These are phyloP conservation scores for Synergus itoensis DNA, from an alignment of 2,888 invertebrate species.

Conservation along the genomic window DNA sequence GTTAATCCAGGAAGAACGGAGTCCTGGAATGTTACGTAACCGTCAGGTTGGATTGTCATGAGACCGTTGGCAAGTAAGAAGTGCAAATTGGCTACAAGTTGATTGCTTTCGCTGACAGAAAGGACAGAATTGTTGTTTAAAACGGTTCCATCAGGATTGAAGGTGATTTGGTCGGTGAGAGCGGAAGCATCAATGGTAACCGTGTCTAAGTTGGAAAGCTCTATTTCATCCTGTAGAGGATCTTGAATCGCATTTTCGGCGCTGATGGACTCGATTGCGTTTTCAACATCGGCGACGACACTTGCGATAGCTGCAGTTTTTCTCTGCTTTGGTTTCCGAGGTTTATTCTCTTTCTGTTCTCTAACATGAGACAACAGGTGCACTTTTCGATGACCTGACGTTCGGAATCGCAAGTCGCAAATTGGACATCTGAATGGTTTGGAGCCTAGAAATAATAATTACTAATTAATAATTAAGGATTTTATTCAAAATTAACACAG, in stretches of 20 bases:
- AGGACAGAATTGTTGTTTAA: slow-evolving; percentile 75
- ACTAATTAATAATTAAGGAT: neutral
- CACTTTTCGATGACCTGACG: slow-evolving; percentile 83
- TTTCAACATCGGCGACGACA: slow-evolving; percentile 57
- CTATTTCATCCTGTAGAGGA: slow-evolving; percentile 44
- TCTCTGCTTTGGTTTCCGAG: slow-evolving; percentile 53
- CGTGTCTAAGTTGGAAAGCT: slow-evolving; percentile 60
- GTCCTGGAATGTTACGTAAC: slow-evolving; percentile 10
- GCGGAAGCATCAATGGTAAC: slow-evolving; percentile 49
- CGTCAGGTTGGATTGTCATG: slow-evolving; percentile 72
- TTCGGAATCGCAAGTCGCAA: slow-evolving; percentile 83
- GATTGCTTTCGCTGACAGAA: slow-evolving; percentile 68
- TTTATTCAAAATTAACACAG: neutral
- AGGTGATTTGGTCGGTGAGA: slow-evolving; percentile 66
- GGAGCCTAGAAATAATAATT: slow-evolving; percentile 74
- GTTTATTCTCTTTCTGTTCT: slow-evolving; percentile 59
- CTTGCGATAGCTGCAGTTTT: slow-evolving; percentile 64
- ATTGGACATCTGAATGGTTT: slow-evolving; percentile 82
- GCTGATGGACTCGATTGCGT: slow-evolving; percentile 39
- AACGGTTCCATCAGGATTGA: slow-evolving; percentile 67
- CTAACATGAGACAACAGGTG: slow-evolving; percentile 81
- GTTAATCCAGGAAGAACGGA: slow-evolving; percentile 30
- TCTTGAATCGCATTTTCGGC: neutral
- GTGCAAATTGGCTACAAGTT: slow-evolving; percentile 71
- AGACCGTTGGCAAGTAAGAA: slow-evolving; percentile 70